Conservation (phyloP, 2,797 vertebrate species). For the Brachyalestes nurse region DNA sequence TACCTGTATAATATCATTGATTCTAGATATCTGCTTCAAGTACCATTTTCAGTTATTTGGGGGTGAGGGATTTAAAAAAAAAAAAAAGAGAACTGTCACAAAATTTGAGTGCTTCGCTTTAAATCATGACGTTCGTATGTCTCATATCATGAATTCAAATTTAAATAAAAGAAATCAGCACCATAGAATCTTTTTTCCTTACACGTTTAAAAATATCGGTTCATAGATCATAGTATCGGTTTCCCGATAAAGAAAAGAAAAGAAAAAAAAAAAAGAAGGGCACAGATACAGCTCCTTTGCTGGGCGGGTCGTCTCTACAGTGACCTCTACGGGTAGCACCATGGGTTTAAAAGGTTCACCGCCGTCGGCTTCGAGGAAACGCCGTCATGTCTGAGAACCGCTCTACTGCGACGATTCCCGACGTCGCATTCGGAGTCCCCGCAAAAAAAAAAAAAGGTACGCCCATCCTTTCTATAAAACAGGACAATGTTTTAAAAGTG, state of each 20-base stretch:
- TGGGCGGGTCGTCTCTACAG: conserved; percentile 69
- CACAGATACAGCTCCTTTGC: conserved; percentile 60
- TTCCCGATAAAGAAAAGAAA: conserved; percentile 21
- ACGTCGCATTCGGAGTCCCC: too few relatives aligned
- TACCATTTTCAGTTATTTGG: conserved; percentile 66
- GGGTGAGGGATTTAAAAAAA: conserved; percentile 60
- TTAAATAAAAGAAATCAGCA: conserved; percentile 69
- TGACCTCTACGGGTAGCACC: conserved; percentile 74
- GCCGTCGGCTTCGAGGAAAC: conserved; percentile 30
- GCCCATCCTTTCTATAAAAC: not conserved
- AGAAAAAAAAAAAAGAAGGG: conserved; percentile 55
- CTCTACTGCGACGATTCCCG: too few relatives aligned
- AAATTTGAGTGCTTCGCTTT: conserved; percentile 66
- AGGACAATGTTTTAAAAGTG: not conserved
- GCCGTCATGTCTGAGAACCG: not conserved
- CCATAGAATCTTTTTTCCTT: conserved; percentile 69
- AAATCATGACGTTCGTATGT: conserved; percentile 58
- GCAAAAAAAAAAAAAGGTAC: not conserved
- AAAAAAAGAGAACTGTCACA: conserved; percentile 52
- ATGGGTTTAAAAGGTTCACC: conserved; percentile 59
- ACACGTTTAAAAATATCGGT: conserved; percentile 63
- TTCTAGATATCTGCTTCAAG: conserved; percentile 68
- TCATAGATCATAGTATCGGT: conserved; percentile 64
- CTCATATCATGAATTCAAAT: not conserved
- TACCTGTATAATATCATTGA: conserved; percentile 66